phyloP scores from a whole-genome alignment of 2,888 invertebrate genomes.

The Acanthosepion pharaonis region DNA sequence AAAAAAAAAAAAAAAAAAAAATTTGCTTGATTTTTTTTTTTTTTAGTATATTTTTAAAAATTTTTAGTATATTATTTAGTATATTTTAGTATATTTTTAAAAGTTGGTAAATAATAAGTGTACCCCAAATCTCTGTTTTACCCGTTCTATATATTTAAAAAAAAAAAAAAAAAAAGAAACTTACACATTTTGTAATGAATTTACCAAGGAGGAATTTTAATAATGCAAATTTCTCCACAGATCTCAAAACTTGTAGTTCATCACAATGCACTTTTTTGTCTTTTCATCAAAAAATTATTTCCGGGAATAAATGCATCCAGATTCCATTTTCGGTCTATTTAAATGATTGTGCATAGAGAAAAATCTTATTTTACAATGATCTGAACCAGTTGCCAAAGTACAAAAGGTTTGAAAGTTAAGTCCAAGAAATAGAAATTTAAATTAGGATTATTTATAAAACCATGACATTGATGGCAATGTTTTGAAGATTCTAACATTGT shows the following conservation, averaged over 20 bases:
- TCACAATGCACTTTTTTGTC: neutral
- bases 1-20: too few species aligned
- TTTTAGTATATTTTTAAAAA: neutral
- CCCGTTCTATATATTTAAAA: neutral
- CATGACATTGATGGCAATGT: too few species aligned
- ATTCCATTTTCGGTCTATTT: neutral
- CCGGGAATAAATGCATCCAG: neutral
- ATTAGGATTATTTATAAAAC: too few species aligned
- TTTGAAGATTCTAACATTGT: too few species aligned
- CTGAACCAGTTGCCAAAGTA: neutral
- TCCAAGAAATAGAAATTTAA: too few species aligned
- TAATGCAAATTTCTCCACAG: neutral
- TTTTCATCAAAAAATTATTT: too few species aligned
- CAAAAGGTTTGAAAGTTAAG: too few species aligned
- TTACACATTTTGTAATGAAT: neutral
- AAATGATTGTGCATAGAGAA: neutral
- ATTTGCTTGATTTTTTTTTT: too few species aligned
- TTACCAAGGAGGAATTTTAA: neutral
- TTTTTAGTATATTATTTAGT: neutral
- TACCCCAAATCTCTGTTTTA: neutral
- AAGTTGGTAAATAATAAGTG: neutral
- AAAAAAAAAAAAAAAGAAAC: neutral
- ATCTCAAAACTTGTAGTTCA: neutral
- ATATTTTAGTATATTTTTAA: neutral
- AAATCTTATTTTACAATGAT: neutral